Percentiles rank a stretch among this genome's conserved stretches.
Evolutionary conservation across 2,113 vertebrate species (phyloP).

Genomic region (Charadrius vociferus): DNA sequence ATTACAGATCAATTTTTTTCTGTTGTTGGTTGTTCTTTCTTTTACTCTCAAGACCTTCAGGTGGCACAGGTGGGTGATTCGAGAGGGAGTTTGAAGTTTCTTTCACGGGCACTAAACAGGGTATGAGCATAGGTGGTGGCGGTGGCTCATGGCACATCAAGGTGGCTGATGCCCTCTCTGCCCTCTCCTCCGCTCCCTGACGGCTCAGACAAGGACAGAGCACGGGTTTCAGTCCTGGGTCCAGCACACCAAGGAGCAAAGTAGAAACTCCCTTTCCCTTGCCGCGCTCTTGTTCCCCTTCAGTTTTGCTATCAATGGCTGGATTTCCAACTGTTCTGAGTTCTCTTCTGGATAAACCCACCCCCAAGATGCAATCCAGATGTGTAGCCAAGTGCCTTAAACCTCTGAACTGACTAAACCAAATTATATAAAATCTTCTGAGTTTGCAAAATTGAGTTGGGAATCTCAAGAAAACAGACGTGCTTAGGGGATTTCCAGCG

Average conservation of each 20-base stretch:
- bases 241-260: neutral
- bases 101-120: neutral
- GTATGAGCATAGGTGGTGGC: rapidly evolving
- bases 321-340: neutral
- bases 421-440: slow-evolving; percentile 50
- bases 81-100: neutral
- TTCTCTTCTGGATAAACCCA: slow-evolving; percentile 17
- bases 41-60: neutral
- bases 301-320: neutral
- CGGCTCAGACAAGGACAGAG: neutral
- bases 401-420: slow-evolving; percentile 34
- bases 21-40: neutral
- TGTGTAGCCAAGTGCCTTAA: slow-evolving; percentile 44
- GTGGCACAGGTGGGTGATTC: neutral
- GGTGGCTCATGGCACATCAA: neutral
- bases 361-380: slow-evolving; percentile 47
- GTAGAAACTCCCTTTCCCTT: neutral
- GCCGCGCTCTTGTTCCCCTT: neutral
- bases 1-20: neutral
- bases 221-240: neutral
- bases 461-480: slow-evolving; percentile 29
- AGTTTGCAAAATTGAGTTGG: slow-evolving; percentile 47
- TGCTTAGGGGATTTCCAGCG: slow-evolving; percentile 59
- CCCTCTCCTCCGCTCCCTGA: neutral
- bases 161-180: neutral